Evolutionary conservation across 35 echinoderm and acorn worm genomes (phyloP).

Genomic region (Acanthaster planci): DNA sequence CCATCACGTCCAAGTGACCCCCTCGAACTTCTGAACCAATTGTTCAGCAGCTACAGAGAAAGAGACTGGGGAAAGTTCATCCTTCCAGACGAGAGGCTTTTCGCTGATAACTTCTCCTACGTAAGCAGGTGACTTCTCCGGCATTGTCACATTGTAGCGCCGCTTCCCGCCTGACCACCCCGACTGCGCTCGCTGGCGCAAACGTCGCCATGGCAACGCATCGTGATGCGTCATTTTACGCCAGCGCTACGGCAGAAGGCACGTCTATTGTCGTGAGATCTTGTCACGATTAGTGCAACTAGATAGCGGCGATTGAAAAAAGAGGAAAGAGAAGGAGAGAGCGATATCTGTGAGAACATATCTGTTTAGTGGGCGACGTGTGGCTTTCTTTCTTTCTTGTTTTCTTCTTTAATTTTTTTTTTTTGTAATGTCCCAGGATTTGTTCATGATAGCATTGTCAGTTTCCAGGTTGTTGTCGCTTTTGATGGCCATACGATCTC

Average conservation of each 20-base stretch:
- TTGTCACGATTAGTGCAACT: constrained; percentile 23
- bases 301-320: constrained; percentile 16
- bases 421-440: no score
- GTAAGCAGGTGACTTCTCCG: background rate
- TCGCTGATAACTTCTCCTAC: constrained; percentile 16
- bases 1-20: no score
- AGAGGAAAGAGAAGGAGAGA: no score
- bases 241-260: constrained; percentile 7
- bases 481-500: background rate
- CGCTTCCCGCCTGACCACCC: background rate
- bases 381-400: background rate
- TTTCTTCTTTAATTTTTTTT: background rate
- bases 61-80: no score
- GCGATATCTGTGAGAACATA: no score
- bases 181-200: constrained; percentile 5
- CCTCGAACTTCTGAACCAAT: no score
- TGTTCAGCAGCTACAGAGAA: no score
- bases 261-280: constrained; percentile 27
- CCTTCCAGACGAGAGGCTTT: background rate
- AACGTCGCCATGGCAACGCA: constrained; percentile 27
- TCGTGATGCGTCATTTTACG: constrained; percentile 28
- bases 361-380: no score
- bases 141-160: constrained; percentile 14
- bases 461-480: background rate
- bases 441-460: no score